A percentile compares a stretch with the other conserved stretches of the same genome.
Evolutionary conservation across 2,888 invertebrate species (phyloP).

Genomic region (Yponomeuta evonymella): DNA sequence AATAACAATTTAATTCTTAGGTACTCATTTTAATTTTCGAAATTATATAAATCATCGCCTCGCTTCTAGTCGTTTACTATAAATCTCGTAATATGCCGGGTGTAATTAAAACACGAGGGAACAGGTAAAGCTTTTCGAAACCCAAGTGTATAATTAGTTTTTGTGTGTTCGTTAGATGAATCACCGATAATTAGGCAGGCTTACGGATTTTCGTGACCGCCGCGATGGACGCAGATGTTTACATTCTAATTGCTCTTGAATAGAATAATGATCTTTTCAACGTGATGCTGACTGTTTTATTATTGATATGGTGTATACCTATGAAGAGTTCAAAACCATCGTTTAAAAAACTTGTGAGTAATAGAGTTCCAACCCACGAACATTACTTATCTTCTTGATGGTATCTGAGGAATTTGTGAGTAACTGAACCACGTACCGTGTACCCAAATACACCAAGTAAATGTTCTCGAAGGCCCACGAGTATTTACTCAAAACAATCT

Average conservation of each 20-base stretch:
- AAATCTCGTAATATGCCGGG: constrained; percentile 54
- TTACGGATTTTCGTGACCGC: constrained; percentile 43
- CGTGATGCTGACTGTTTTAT: constrained; percentile 27
- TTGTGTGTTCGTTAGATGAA: constrained; percentile 65
- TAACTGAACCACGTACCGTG: too few species aligned
- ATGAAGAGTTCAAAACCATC: background rate
- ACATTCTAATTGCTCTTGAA: constrained; percentile 57
- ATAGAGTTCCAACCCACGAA: background rate
- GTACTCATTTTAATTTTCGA: constrained; percentile 13
- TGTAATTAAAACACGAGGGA: constrained; percentile 66
- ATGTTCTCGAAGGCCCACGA: background rate
- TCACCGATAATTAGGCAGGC: constrained; percentile 65
- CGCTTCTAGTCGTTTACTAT: constrained; percentile 44
- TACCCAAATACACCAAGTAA: background rate
- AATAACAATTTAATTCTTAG: constrained; percentile 21
- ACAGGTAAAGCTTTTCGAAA: constrained; percentile 58
- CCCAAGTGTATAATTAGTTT: constrained; percentile 68
- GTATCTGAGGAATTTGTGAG: too few species aligned
- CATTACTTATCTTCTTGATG: too few species aligned
- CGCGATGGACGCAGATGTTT: constrained; percentile 62
- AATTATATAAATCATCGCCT: constrained; percentile 56
- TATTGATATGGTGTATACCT: background rate
- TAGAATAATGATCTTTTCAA: constrained; percentile 58
- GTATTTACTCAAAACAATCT: background rate
- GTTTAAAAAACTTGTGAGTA: background rate